A percentile compares a stretch with the other conserved stretches of the same genome.
These are phyloP conservation scores for Callionymus lyra DNA, from an alignment of 2,113 vertebrate species.

Conservation along the genomic window DNA sequence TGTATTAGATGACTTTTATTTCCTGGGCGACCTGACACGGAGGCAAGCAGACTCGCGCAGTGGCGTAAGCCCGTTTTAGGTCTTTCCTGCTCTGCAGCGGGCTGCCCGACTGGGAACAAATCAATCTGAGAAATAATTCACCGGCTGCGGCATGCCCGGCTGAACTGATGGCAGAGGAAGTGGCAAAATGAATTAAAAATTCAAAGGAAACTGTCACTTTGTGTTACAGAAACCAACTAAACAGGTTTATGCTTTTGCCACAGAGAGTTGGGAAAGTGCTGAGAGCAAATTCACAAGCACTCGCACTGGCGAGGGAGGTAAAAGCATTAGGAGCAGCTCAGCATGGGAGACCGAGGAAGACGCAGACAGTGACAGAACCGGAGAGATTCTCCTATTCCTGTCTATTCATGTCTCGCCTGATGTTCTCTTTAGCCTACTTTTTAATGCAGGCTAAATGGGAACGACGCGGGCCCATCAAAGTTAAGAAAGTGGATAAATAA, in stretches of 20 bases:
- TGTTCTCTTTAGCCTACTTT: constrained; percentile 37
- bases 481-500: constrained; percentile 15
- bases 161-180: constrained; percentile 80
- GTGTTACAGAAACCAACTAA: constrained; percentile 75
- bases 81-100: constrained; percentile 35
- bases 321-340: constrained; percentile 60
- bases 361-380: constrained; percentile 15
- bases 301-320: constrained; percentile 47
- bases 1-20: too few species aligned
- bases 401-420: constrained; percentile 23
- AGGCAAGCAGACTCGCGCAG: constrained; percentile 2
- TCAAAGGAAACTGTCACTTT: constrained; percentile 84
- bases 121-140: constrained; percentile 84
- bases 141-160: constrained; percentile 69
- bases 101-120: constrained; percentile 57
- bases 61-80: constrained; percentile 67
- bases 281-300: constrained; percentile 69
- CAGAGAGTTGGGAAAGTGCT: constrained; percentile 67
- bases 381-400: constrained; percentile 39
- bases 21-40: not conserved
- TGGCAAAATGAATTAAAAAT: constrained; percentile 87
- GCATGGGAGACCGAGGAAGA: constrained; percentile 6
- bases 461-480: constrained; percentile 21
- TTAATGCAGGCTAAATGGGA: constrained; percentile 27
- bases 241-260: constrained; percentile 66